Evolutionary conservation across 2,888 invertebrate genomes (phyloP).

Genomic region (Orthosia incerta): DNA sequence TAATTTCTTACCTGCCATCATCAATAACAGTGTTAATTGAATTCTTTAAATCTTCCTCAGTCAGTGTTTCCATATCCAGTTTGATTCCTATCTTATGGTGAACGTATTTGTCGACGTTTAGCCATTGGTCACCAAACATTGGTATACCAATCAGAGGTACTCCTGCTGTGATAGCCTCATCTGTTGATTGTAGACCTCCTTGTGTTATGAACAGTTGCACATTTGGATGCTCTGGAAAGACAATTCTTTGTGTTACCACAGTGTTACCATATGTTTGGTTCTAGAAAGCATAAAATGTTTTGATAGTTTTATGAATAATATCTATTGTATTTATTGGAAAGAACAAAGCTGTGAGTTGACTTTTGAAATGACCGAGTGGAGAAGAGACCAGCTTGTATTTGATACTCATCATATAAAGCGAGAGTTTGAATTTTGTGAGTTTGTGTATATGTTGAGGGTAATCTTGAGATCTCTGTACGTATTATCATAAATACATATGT

Average conservation of each 20-base stretch:
- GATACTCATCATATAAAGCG: too few relatives aligned
- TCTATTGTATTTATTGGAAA: too few relatives aligned
- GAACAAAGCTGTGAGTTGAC: too few relatives aligned
- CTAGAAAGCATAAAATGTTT: not conserved
- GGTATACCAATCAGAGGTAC: conserved; percentile 83
- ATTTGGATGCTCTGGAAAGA: conserved; percentile 80
- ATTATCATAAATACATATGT: too few relatives aligned
- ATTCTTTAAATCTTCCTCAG: conserved; percentile 64
- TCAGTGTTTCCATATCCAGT: conserved; percentile 73
- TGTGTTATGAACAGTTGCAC: conserved; percentile 86
- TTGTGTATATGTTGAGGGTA: too few relatives aligned
- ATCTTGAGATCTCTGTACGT: too few relatives aligned
- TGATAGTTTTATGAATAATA: too few relatives aligned
- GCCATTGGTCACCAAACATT: conserved; percentile 82
- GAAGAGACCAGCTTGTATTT: too few relatives aligned
- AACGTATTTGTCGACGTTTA: conserved; percentile 75
- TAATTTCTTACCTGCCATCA: conserved; percentile 23
- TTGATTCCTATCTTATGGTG: conserved; percentile 74
- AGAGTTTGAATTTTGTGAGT: too few relatives aligned
- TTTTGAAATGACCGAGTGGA: too few relatives aligned
- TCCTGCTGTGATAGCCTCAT: conserved; percentile 82
- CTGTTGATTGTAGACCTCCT: conserved; percentile 85
- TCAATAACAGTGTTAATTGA: conserved; percentile 47
- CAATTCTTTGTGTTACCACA: not conserved
- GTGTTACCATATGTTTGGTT: not conserved